Conservation (phyloP, 2,888 invertebrate genomes). For the Ptychoptera contaminata region DNA sequence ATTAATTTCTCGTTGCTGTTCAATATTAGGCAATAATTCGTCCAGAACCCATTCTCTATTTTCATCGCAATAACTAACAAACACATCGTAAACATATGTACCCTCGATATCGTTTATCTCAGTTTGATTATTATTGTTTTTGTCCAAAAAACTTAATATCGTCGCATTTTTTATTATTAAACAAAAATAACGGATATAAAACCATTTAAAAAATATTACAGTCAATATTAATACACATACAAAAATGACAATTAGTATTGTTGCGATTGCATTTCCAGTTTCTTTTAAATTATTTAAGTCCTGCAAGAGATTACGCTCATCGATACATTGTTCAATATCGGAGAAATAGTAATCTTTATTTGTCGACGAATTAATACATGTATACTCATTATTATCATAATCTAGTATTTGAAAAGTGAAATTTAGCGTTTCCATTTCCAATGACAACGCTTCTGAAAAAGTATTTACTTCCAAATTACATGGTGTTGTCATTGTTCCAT, state of each 20-base stretch:
- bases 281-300: not conserved
- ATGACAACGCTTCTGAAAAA: too few relatives aligned
- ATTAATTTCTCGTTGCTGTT: conserved; percentile 38
- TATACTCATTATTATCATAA: conserved; percentile 23
- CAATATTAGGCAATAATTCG: conserved; percentile 44
- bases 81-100: conserved; percentile 41
- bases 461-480: too few relatives aligned
- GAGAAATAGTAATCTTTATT: conserved; percentile 7
- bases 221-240: conserved; percentile 17
- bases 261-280: conserved; percentile 3
- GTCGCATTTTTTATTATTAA: conserved; percentile 42
- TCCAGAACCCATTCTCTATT: conserved; percentile 48
- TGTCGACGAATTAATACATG: conserved; percentile 26
- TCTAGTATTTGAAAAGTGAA: conserved; percentile 24
- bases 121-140: conserved; percentile 19
- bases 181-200: conserved; percentile 39
- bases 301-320: not conserved
- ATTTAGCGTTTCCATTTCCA: conserved; percentile 4
- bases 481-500: too few relatives aligned
- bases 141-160: conserved; percentile 36
- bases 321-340: conserved; percentile 7
- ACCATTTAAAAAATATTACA: conserved; percentile 34
- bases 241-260: conserved; percentile 6
- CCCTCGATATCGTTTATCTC: conserved; percentile 17
- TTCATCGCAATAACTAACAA: conserved; percentile 50